Evolutionary conservation across 2,888 invertebrate species (phyloP).

Genomic region (Hoplodrina blanda): DNA sequence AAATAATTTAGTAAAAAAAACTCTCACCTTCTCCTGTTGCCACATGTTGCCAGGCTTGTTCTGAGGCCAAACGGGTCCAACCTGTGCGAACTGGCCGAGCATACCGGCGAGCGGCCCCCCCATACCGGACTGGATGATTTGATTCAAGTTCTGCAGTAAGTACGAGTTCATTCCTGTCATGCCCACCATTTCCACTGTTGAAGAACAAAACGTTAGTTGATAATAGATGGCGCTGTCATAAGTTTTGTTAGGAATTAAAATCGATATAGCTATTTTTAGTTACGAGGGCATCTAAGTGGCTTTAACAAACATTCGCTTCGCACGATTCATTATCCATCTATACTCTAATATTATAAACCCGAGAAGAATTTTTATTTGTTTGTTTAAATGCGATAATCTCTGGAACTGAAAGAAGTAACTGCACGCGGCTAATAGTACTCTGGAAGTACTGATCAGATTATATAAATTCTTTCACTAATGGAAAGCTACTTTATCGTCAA

Average conservation of each 20-base stretch:
- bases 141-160: constrained; percentile 88
- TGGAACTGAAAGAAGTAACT: too few species aligned
- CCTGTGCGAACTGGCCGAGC: constrained; percentile 80
- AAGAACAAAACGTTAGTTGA: constrained; percentile 41
- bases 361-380: too few species aligned
- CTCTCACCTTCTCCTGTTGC: constrained; percentile 77
- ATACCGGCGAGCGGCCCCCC: constrained; percentile 84
- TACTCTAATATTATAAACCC: too few species aligned
- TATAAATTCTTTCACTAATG: too few species aligned
- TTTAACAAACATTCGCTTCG: neutral
- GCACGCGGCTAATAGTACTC: too few species aligned
- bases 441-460: too few species aligned
- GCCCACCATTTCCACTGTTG: constrained; percentile 92
- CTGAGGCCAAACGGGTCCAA: constrained; percentile 73
- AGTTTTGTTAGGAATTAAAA: neutral
- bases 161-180: constrained; percentile 90
- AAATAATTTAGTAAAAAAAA: too few species aligned
- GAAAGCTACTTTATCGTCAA: too few species aligned
- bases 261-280: constrained; percentile 21
- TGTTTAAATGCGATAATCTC: too few species aligned
- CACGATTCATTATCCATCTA: neutral
- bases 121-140: constrained; percentile 87
- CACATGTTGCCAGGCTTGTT: constrained; percentile 77
- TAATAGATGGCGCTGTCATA: constrained; percentile 37
- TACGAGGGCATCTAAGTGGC: constrained; percentile 1